phyloP scores from a whole-genome alignment of 2,797 vertebrate species.

The Otolemur crassicaudatus region DNA sequence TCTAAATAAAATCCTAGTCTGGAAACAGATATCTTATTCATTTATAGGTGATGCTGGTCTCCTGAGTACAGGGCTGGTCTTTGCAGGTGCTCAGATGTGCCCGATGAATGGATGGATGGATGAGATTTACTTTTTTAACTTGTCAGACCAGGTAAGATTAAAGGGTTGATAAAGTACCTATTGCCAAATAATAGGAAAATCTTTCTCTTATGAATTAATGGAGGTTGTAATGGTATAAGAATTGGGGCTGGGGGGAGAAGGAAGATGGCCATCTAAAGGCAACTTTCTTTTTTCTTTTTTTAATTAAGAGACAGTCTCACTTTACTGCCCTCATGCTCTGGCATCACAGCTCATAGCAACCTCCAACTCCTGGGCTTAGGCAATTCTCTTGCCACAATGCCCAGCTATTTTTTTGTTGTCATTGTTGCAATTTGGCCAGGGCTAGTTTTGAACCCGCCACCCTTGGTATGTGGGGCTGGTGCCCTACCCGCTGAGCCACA shows the following conservation, averaged over 20 bases:
- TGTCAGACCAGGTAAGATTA: not conserved
- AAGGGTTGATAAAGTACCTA: not conserved
- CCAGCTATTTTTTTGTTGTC: too few species aligned
- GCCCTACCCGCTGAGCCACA: too few species aligned
- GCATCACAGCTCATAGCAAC: too few species aligned
- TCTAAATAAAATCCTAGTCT: not conserved
- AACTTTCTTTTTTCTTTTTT: too few species aligned
- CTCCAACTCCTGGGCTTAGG: too few species aligned
- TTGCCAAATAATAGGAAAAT: not conserved
- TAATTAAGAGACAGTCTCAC: too few species aligned
- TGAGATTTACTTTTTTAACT: not conserved
- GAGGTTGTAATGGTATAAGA: not conserved
- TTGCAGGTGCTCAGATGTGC: not conserved
- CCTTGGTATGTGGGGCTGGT: too few species aligned
- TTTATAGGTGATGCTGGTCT: not conserved
- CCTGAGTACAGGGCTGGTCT: not conserved
- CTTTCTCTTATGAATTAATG: not conserved
- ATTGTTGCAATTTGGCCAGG: too few species aligned
- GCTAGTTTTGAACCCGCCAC: too few species aligned
- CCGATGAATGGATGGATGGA: not conserved
- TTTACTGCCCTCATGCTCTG: too few species aligned
- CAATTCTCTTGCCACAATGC: too few species aligned
- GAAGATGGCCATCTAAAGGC: too few species aligned
- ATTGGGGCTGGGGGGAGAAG: not conserved
- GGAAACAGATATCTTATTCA: not conserved